Conservation (phyloP, 2,888 invertebrate species). For the Pherbina coryleti region DNA sequence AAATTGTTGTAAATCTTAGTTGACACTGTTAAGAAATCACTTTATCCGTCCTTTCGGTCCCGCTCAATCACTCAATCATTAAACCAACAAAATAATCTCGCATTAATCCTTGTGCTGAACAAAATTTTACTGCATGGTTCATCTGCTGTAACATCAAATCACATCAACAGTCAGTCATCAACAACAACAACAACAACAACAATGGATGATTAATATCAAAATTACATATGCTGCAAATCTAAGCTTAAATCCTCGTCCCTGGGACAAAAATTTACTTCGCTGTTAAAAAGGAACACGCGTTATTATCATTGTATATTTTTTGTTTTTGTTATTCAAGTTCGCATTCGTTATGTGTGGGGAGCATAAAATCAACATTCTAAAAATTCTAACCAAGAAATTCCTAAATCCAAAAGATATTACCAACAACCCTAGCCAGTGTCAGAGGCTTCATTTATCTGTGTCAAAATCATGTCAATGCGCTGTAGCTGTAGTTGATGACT, state of each 20-base stretch:
- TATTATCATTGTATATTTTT: neutral
- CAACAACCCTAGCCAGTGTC: slow-evolving; percentile 22
- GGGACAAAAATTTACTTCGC: neutral
- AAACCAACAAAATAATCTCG: slow-evolving; percentile 33
- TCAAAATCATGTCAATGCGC: slow-evolving; percentile 12
- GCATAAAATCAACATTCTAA: neutral
- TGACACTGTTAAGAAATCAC: neutral
- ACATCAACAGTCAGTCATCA: neutral
- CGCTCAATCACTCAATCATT: slow-evolving; percentile 15
- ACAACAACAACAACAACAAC: neutral
- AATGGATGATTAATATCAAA: slow-evolving; percentile 34
- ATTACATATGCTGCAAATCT: slow-evolving; percentile 32
- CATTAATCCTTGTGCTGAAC: slow-evolving; percentile 14
- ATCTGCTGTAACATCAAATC: slow-evolving; percentile 28
- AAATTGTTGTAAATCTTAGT: too few species aligned
- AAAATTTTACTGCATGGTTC: neutral
- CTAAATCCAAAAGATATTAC: neutral
- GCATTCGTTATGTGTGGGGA: neutral
- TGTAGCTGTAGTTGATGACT: neutral
- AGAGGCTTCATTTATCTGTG: slow-evolving; percentile 24
- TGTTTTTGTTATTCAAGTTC: neutral
- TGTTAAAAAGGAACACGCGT: neutral
- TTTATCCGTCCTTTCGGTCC: neutral
- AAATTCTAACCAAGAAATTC: neutral
- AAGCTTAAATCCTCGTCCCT: neutral